phyloP scores from a whole-genome alignment of 2,888 invertebrate species.

The Molanna angustata region DNA sequence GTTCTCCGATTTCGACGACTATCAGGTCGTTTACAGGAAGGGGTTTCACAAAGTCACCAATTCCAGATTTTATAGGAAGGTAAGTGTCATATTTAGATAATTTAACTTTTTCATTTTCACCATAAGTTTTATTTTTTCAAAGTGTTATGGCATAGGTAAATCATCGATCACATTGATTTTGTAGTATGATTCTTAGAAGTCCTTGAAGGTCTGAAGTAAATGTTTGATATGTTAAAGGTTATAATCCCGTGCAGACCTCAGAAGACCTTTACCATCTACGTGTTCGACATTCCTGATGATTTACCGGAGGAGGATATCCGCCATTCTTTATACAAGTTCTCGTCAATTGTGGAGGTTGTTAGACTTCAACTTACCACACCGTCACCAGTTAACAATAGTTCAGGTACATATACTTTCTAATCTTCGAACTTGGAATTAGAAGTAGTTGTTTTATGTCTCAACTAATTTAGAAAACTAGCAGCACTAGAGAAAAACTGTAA shows the following conservation, averaged over 20 bases:
- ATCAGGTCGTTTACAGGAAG: slow-evolving; percentile 81
- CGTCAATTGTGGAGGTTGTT: slow-evolving; percentile 77
- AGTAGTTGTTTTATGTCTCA: too few relatives aligned
- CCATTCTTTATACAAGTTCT: slow-evolving; percentile 75
- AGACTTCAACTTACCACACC: slow-evolving; percentile 52
- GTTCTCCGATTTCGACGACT: slow-evolving; percentile 83
- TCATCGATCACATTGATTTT: too few relatives aligned
- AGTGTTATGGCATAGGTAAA: too few relatives aligned
- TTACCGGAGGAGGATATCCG: slow-evolving; percentile 82
- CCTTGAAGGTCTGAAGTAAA: too few relatives aligned
- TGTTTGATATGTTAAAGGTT: too few relatives aligned
- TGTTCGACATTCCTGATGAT: slow-evolving; percentile 80
- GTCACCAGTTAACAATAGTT: neutral
- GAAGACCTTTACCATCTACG: slow-evolving; percentile 82
- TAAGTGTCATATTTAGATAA: slow-evolving; percentile 50
- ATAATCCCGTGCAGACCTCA: slow-evolving; percentile 83
- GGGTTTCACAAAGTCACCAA: slow-evolving; percentile 86
- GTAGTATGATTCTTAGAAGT: too few relatives aligned
- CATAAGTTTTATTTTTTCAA: too few relatives aligned
- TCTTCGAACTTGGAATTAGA: too few relatives aligned
- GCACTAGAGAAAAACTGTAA: too few relatives aligned
- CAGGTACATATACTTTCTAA: slow-evolving; percentile 8
- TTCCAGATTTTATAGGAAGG: slow-evolving; percentile 83
- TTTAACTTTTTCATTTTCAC: too few relatives aligned
- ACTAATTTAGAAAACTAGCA: too few relatives aligned